These are phyloP conservation scores for Alouatta caraya DNA, from an alignment of 2,797 vertebrate species.

Conservation along the genomic window DNA sequence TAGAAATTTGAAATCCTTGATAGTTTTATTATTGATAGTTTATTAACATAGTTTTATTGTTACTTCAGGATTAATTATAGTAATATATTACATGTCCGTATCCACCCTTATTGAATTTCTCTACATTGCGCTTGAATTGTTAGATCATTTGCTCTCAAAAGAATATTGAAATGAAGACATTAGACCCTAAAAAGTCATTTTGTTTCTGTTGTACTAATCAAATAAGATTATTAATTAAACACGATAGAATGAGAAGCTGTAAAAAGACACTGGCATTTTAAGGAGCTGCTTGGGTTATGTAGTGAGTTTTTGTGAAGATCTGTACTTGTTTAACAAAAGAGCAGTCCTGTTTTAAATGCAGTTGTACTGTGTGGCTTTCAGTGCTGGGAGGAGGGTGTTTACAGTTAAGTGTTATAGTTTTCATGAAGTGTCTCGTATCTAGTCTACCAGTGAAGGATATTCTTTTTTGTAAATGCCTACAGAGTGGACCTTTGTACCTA, in stretches of 20 bases:
- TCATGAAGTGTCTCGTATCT: not conserved
- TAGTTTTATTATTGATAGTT: conserved; percentile 39
- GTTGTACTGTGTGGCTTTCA: not conserved
- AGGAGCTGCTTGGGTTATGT: not conserved
- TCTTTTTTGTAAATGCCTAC: not conserved
- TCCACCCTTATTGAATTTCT: conserved; percentile 26
- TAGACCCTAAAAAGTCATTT: conserved; percentile 22
- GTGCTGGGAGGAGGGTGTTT: not conserved
- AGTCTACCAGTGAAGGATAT: not conserved
- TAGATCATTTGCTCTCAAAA: conserved; percentile 37
- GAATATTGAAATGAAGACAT: conserved; percentile 15
- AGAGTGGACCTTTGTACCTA: no score
- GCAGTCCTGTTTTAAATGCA: not conserved
- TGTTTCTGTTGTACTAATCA: conserved; percentile 19
- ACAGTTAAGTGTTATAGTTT: not conserved
- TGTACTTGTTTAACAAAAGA: not conserved
- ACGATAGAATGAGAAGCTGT: not conserved
- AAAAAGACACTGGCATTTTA: not conserved
- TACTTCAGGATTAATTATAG: conserved; percentile 29
- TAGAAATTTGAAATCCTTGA: conserved; percentile 34
- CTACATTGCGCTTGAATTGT: conserved; percentile 6
- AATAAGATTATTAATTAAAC: conserved; percentile 45
- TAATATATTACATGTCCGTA: not conserved
- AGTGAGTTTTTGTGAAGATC: not conserved
- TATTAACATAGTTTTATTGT: conserved; percentile 39